phyloP scores from a whole-genome alignment of 2,113 vertebrate genomes.

The Indicator maculatus region DNA sequence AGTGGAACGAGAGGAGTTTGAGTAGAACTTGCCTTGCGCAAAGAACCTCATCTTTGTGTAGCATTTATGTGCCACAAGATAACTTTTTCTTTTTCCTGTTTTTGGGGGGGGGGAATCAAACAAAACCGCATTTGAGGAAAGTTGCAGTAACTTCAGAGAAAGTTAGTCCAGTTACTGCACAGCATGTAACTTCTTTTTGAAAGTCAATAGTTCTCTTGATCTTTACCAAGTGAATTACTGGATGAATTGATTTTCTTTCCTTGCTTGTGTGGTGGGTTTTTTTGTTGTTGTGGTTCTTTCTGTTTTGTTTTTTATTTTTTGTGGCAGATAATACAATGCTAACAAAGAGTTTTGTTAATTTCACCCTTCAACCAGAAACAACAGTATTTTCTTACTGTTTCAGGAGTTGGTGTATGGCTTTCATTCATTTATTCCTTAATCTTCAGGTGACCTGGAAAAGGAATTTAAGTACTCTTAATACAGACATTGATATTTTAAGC shows the following conservation, averaged over 20 bases:
- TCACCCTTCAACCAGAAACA: neutral
- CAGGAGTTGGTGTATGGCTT: neutral
- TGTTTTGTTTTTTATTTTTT: neutral
- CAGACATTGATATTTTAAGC: neutral
- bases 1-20: neutral
- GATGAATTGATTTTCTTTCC: neutral
- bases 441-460: neutral
- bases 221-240: neutral
- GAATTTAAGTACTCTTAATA: neutral
- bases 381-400: neutral
- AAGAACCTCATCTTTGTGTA: neutral
- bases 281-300: no score
- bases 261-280: neutral
- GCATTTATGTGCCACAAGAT: neutral
- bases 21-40: neutral
- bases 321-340: neutral
- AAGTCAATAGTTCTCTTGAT: neutral
- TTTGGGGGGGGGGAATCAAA: neutral
- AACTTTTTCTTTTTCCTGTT: neutral
- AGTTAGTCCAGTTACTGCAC: neutral
- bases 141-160: neutral
- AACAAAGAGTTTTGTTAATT: neutral
- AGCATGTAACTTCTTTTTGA: neutral
- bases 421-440: constrained; percentile 7
- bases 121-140: neutral